Conservation (phyloP, 2,797 vertebrate species). For the Todus mexicanus region DNA sequence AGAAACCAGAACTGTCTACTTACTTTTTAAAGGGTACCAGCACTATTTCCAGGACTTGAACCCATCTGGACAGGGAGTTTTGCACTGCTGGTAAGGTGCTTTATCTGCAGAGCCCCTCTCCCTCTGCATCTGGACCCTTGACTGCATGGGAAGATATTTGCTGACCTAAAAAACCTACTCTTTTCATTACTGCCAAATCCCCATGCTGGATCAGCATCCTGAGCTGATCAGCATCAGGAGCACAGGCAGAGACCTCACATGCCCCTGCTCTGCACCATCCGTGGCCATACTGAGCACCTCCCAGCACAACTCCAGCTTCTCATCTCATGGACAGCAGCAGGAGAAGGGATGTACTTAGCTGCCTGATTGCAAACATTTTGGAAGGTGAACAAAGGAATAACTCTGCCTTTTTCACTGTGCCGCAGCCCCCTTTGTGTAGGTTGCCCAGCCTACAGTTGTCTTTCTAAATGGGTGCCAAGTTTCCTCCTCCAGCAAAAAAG, state of each 20-base stretch:
- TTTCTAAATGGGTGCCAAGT: background rate
- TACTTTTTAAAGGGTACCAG: background rate
- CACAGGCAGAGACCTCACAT: background rate
- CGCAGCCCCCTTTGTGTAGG: background rate
- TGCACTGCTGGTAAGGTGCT: background rate
- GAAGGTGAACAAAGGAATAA: background rate
- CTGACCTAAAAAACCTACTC: background rate
- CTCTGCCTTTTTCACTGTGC: background rate
- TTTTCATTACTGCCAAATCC: background rate
- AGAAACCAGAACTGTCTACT: background rate
- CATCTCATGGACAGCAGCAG: background rate
- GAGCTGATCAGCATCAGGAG: background rate
- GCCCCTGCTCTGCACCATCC: too few species aligned
- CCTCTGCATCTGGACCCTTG: background rate
- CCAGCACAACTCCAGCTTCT: fast-evolving
- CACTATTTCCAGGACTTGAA: background rate
- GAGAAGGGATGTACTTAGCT: background rate
- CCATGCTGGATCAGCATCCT: background rate
- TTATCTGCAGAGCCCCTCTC: background rate
- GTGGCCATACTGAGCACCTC: background rate
- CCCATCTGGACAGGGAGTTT: background rate
- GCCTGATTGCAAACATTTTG: background rate
- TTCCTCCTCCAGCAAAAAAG: background rate
- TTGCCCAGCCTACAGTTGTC: background rate
- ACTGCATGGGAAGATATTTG: background rate